Percentiles rank a stretch among this genome's conserved stretches.
Evolutionary conservation across 1,140 invertebrate genomes (phyloP).

Genomic region (Halesus radiatus): DNA sequence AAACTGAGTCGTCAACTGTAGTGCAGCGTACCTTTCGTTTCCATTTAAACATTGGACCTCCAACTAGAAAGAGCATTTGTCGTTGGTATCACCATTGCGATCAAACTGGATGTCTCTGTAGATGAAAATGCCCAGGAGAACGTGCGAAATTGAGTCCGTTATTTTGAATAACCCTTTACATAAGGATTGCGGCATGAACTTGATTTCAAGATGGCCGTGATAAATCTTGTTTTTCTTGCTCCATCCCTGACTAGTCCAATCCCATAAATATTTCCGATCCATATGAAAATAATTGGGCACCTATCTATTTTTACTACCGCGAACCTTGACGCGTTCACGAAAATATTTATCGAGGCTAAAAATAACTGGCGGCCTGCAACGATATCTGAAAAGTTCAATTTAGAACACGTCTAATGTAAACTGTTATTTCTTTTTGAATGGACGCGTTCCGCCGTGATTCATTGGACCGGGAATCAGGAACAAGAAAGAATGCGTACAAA

Average conservation of each 20-base stretch:
- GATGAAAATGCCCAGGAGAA: too few relatives aligned
- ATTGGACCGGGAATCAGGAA: not conserved
- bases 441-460: not conserved
- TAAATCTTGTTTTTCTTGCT: not conserved
- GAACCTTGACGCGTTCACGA: conserved; percentile 1
- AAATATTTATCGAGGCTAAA: conserved; percentile 19
- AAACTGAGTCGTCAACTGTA: too few relatives aligned
- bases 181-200: too few relatives aligned
- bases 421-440: conserved; percentile 8
- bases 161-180: too few relatives aligned
- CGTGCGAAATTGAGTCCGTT: too few relatives aligned
- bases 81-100: too few relatives aligned
- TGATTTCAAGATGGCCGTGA: too few relatives aligned
- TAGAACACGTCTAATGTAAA: not conserved
- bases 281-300: not conserved
- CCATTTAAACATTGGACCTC: too few relatives aligned
- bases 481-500: not conserved
- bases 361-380: not conserved
- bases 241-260: not conserved
- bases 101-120: too few relatives aligned
- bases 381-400: not conserved
- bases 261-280: not conserved
- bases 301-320: not conserved
- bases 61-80: too few relatives aligned
- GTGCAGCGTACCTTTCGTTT: too few relatives aligned